phyloP scores from a whole-genome alignment of 2,888 invertebrate species.

The Drosophila phalerata region DNA sequence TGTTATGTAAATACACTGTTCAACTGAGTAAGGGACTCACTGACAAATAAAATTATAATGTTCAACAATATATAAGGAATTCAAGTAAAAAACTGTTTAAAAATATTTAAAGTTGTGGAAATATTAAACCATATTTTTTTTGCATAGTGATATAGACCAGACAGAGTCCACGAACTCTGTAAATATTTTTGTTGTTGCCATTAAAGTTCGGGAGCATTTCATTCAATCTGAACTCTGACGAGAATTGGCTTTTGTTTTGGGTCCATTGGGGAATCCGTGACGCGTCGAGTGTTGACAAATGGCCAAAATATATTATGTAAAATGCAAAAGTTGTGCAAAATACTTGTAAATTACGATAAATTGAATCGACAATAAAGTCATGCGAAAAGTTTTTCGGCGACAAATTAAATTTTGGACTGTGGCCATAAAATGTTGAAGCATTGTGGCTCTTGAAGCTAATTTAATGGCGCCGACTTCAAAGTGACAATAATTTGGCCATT shows the following conservation, averaged over 20 bases:
- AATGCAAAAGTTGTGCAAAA: conserved; percentile 11
- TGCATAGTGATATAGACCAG: conserved; percentile 14
- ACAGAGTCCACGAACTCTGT: background rate
- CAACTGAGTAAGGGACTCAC: background rate
- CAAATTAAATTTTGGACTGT: conserved; percentile 10
- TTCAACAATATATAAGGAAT: background rate
- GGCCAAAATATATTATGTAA: conserved; percentile 17
- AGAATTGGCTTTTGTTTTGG: conserved; percentile 42
- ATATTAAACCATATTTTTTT: background rate
- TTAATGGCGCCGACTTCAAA: conserved; percentile 77
- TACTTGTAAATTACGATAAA: conserved; percentile 7
- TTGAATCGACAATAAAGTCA: conserved; percentile 2
- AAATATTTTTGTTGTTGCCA: conserved; percentile 13
- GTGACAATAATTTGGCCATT: conserved; percentile 76
- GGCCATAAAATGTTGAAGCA: conserved; percentile 29
- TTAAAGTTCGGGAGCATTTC: conserved; percentile 2
- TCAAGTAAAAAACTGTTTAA: background rate
- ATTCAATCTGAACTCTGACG: conserved; percentile 31
- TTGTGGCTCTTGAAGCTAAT: conserved; percentile 35
- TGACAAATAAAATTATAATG: background rate
- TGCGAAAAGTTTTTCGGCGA: conserved; percentile 6
- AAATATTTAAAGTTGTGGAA: background rate
- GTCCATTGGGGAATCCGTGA: conserved; percentile 33
- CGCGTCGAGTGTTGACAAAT: conserved; percentile 47
- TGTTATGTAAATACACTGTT: conserved; percentile 57